Evolutionary conservation across 1,140 invertebrate species (phyloP).

Genomic region (Thereuonema tuberculata): DNA sequence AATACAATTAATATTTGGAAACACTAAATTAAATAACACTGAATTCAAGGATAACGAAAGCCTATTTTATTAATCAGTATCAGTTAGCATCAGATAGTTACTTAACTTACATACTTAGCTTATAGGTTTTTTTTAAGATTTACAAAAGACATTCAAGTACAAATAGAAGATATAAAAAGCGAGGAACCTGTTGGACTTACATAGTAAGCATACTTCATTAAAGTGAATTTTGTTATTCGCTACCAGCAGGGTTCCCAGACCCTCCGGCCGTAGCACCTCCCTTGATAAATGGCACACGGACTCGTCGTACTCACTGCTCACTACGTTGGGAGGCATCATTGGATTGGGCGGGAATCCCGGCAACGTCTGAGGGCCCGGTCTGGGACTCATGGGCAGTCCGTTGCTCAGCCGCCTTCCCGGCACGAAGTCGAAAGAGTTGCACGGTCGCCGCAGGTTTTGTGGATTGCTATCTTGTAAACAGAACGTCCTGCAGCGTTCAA

Average conservation of each 20-base stretch:
- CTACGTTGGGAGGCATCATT: slow-evolving; percentile 40
- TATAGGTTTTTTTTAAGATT: slow-evolving; percentile 4
- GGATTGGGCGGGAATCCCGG: background rate
- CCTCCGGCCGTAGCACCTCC: slow-evolving; percentile 68
- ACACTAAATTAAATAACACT: too few species aligned
- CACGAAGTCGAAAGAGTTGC: slow-evolving; percentile 77
- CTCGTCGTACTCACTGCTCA: slow-evolving; percentile 65
- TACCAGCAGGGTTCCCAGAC: slow-evolving; percentile 66
- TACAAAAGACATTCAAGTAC: background rate
- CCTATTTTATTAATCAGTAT: background rate
- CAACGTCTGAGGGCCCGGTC: background rate
- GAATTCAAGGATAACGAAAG: too few species aligned
- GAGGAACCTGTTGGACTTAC: too few species aligned
- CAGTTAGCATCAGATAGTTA: slow-evolving; percentile 3
- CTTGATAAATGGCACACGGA: slow-evolving; percentile 74
- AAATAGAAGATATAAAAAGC: background rate
- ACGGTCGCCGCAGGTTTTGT: slow-evolving; percentile 60
- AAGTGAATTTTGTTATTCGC: slow-evolving; percentile 76
- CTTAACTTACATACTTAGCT: background rate
- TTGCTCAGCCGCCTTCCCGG: slow-evolving; percentile 55
- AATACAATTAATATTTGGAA: slow-evolving; percentile 1
- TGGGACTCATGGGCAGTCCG: slow-evolving; percentile 29
- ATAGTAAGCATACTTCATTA: slow-evolving; percentile 72
- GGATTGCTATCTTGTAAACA: slow-evolving; percentile 65
- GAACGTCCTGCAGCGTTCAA: slow-evolving; percentile 67